Conservation (phyloP, 2,113 vertebrate genomes). For the Panurus biarmicus region DNA sequence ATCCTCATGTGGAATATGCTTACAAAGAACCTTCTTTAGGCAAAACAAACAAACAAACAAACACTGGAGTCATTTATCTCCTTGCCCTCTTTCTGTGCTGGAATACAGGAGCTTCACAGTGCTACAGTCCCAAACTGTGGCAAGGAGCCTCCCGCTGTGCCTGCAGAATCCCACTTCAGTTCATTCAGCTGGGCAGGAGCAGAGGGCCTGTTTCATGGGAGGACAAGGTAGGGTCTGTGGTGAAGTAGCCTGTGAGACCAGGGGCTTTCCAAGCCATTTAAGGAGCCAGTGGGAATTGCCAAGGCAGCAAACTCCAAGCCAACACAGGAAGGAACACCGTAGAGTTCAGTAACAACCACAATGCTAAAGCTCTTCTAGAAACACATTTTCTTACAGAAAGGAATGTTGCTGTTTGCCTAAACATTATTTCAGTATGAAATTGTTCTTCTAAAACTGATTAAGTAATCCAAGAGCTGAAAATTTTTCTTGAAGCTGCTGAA, state of each 20-base stretch:
- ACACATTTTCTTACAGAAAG: background rate
- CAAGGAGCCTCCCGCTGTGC: background rate
- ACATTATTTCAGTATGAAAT: background rate
- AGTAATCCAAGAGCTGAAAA: background rate
- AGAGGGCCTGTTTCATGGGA: background rate
- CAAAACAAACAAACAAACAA: conserved; percentile 62
- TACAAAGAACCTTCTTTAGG: conserved; percentile 59
- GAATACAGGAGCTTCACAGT: conserved; percentile 51
- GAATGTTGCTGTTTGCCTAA: background rate
- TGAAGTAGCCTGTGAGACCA: background rate
- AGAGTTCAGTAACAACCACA: background rate
- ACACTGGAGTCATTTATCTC: conserved; percentile 59
- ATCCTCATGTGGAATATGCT: conserved; percentile 19
- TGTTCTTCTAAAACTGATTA: background rate
- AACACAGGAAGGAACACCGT: background rate
- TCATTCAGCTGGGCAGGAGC: conserved; percentile 21
- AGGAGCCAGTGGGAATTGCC: background rate
- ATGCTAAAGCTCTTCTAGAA: background rate
- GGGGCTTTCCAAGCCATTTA: background rate
- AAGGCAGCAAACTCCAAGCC: background rate
- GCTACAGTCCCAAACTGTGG: background rate
- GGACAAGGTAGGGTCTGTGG: conserved; percentile 40
- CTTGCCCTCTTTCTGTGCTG: background rate
- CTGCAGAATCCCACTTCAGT: background rate
- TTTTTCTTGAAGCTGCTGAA: background rate